Base-by-base conservation (phyloP, 2,113 vertebrate genomes). In the Pangasianodon hypophthalmus region DNA sequence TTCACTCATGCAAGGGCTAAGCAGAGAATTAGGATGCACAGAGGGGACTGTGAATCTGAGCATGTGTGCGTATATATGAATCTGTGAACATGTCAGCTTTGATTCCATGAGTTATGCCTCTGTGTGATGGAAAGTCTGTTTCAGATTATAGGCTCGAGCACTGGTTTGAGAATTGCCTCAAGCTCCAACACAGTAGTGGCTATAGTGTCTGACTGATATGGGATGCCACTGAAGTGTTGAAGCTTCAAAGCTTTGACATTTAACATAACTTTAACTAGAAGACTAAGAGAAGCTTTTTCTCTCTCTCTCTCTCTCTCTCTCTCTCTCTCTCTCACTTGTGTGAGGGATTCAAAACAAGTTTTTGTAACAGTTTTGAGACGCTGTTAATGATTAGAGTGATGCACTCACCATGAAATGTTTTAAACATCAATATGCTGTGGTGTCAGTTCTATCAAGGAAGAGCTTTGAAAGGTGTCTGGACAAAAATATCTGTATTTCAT, bases 161-260 rank as follows among this genome's bases (percentile, higher is more conserved):
- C 54, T 77, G 83, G 69, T 48, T 75, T 84, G 64, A 75, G 88
- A 84, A 77, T 77, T 77, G 54, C 54, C 84, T 77, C 82, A 52
- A 75, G 52, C 81, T 85, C 24, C 54, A 62, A 18, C 44, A 71
- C 56, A 79, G 69, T 24, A 13, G 52, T 58, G 82, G 69, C 83
- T 50, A 26, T 85, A 85, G 69, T 46, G 41, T 52, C 81, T 84
- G 37, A 84, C 60, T 84, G 54, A 85, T 62, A 73, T 73, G 9
- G 6, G 52, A 73, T 85, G 82, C 81, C 41, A 85, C 52, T 89
- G 54, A 85, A 85, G 50, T 58, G 69, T 41, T 89, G 82, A 75
- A 58, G 73, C 80, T 84, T 88, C 81, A 84, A 88, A 88, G 81
- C 64, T 8, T 56, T 84, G 80, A 84, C 80, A 88, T 88, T 88